Evolutionary conservation across 2,797 vertebrate genomes (phyloP).

Genomic region (Simalia tracyae): DNA sequence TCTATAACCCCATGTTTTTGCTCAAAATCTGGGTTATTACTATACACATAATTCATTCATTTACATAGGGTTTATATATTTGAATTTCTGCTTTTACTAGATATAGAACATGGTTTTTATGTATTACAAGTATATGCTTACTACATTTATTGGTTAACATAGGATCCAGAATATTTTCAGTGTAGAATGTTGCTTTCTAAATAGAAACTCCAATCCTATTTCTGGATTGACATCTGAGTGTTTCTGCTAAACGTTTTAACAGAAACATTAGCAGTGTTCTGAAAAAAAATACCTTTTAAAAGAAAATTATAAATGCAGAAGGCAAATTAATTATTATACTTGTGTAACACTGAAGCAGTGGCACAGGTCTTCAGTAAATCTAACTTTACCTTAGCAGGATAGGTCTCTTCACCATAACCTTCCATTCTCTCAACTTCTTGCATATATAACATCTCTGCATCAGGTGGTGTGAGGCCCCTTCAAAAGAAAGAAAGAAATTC

Average conservation of each 20-base stretch:
- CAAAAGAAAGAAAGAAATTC: slow-evolving; percentile 43
- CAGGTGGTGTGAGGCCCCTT: slow-evolving; percentile 90
- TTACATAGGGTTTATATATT: background rate
- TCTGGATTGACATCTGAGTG: background rate
- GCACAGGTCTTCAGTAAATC: slow-evolving; percentile 4
- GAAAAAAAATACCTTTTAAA: background rate
- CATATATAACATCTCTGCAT: slow-evolving; percentile 96
- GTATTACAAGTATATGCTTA: background rate
- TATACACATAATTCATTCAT: background rate
- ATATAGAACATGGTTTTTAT: background rate
- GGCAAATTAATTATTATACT: background rate
- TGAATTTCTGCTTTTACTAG: background rate
- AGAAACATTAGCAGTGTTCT: background rate
- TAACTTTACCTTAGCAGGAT: slow-evolving; percentile 88
- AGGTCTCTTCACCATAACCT: slow-evolving; percentile 93
- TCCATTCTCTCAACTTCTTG: slow-evolving; percentile 97
- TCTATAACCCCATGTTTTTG: background rate
- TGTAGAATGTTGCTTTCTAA: background rate
- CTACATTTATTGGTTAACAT: background rate
- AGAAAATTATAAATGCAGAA: background rate
- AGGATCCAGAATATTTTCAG: background rate
- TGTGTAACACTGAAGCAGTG: background rate
- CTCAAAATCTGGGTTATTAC: background rate
- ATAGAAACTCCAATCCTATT: background rate
- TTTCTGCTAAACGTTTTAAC: background rate